Base-by-base conservation (phyloP, 2,797 vertebrate genomes). In the Tachyglossus aculeatus region DNA sequence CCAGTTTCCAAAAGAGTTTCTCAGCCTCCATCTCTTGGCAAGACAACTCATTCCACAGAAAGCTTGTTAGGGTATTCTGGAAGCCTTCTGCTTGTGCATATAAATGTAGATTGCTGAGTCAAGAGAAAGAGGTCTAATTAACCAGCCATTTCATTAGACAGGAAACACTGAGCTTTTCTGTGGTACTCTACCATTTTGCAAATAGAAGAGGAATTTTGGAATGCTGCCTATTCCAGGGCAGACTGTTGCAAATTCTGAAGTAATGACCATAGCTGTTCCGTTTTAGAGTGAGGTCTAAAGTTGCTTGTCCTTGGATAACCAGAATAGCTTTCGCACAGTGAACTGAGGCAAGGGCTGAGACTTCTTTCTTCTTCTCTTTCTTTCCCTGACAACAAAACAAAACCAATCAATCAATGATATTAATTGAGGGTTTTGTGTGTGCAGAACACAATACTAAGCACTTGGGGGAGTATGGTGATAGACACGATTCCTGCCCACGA, bases 61-160 rank as follows among this genome's bases (percentile, higher is more conserved):
- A 74, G 22, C 63, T 61, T 80, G 68, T 57, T 70, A 60, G 27
- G 79, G 73, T 72, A 60, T 63, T 81, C 84, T 71, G 71, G 41
- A 72, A 81, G 53, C 55, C 48, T 29, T 38, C 39, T 74, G 58
- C 52, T 45, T 22, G 47, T 54, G 53, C 59, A 71, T 55, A 78
- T 66, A 57, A 80, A 81, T 68, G 41, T 71, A 82, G 73, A 77
- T 80, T 88, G 73, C 79, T 84, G 79, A 85, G 79, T 55, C 79
- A 81, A 84, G 55, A 48, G 38, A 84, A 71, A 66, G 60, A 72
- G 54, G 45, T 62, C 63, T 85, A 85, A 86, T 85, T 84, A 85
- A 78, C 60, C 66, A 85, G 63, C 67, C 55, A 84, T 68, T 84
- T 88, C 82, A 85, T 87, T 85, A 69, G 73, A 63, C 73, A 75